Conservation (phyloP, 1,140 invertebrate genomes). For the Thaumatotibia leucotreta region DNA sequence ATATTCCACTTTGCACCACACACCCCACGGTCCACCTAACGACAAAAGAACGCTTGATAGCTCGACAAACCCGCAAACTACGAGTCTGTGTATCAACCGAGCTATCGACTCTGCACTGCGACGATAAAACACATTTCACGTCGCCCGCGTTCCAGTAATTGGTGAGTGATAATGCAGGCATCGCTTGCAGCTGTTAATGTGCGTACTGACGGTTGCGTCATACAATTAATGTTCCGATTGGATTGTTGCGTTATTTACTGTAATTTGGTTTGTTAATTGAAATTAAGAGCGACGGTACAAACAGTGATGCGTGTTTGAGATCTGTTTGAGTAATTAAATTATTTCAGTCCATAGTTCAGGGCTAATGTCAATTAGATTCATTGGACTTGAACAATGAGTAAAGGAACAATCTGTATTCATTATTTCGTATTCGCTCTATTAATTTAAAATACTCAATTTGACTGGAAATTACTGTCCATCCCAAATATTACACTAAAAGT, state of each 20-base stretch:
- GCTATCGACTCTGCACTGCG: background rate
- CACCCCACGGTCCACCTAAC: background rate
- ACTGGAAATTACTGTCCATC: too few relatives aligned
- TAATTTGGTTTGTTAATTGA: slow-evolving; percentile 2
- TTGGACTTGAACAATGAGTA: background rate
- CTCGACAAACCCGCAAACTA: background rate
- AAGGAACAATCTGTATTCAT: too few relatives aligned
- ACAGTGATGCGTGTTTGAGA: background rate
- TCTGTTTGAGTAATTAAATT: background rate
- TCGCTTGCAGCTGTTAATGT: slow-evolving; percentile 9
- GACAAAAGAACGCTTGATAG: background rate
- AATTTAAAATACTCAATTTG: too few relatives aligned
- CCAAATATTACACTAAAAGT: too few relatives aligned
- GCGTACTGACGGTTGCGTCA: background rate
- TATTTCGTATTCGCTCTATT: too few relatives aligned
- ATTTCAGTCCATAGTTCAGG: background rate
- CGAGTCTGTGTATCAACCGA: background rate
- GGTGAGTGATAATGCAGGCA: slow-evolving; percentile 1
- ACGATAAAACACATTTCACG: background rate
- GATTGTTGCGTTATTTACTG: slow-evolving; percentile 5
- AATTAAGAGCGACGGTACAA: background rate
- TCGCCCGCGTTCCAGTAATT: background rate
- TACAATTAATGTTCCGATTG: slow-evolving; percentile 1
- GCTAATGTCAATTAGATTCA: background rate
- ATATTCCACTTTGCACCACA: background rate